Base-by-base conservation (phyloP, 2,113 vertebrate species). In the Cervus canadensis region DNA sequence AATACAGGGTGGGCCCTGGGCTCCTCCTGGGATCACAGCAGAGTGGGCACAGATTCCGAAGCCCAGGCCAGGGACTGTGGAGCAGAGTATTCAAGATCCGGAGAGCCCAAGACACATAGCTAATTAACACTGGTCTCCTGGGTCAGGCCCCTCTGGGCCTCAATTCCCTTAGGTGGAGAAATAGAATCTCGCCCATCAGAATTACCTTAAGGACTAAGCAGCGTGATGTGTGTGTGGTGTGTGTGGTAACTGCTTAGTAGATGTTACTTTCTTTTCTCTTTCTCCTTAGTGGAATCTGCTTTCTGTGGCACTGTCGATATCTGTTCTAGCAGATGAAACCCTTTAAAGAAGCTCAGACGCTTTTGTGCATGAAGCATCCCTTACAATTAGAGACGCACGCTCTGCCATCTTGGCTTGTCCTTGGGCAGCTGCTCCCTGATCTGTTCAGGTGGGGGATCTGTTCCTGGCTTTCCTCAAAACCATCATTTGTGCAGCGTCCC, bases 311-410 rank as follows among this genome's bases (percentile, higher is more conserved):
- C 21, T 50, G 26, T 1, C 33, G 48, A 14, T 19, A 30, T 9
- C 59, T 45, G 6, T 45, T 67, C 67, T 86, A 64, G 30, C 81
- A 43, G 89, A 74, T 13, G 30, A 62, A 74, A 54, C 5, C 36
- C 36, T 56, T 56, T 56, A 64, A 91, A 54, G 33, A 79, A 93
- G 23, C 54, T 62, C 9, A 36, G 52, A 14, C 23, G 62, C 23
- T 54, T 87, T 60, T 86, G 50, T 15, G 8, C 50, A 19, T 2
- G 43, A 93, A 54, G 33, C 25, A 8, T 23, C 17, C 3, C 23
- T 62, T 5, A 2, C 11, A 12, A 2, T 56, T 10, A 26, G 28
- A 94, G 85, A 56, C 5, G 30, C 43, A 54, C 0, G 0, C 15
- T 67, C 30, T 45, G n/a, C 43, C 28, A 0, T 76, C 76, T n/a